A percentile compares a stretch with the other conserved stretches of the same genome.
Conservation (phyloP, 2,113 vertebrate species). For the Ammospiza nelsoni region DNA sequence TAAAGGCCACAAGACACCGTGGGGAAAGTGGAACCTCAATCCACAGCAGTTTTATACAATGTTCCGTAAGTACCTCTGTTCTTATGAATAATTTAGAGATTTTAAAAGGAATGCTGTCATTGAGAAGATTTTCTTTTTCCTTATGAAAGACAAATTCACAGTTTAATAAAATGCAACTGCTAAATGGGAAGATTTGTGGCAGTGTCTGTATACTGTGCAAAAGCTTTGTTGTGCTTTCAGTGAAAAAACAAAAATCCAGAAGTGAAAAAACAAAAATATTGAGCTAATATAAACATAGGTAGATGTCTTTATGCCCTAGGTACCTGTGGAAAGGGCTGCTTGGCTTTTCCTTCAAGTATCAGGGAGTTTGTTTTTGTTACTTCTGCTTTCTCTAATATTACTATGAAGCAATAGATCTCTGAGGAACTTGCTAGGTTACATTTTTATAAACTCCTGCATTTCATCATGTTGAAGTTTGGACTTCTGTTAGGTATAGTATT, state of each 20-base stretch:
- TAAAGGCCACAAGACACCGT: conserved; percentile 97
- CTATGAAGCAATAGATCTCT: neutral
- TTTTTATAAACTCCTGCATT: neutral
- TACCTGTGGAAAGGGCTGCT: neutral
- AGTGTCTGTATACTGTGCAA: neutral
- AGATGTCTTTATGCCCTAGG: neutral
- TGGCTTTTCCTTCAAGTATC: neutral
- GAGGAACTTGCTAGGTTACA: neutral
- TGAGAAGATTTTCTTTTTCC: neutral
- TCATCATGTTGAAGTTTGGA: neutral
- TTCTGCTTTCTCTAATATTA: neutral
- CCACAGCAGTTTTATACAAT: conserved; percentile 99
- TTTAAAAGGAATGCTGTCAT: neutral
- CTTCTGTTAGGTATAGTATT: neutral
- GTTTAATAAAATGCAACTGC: neutral
- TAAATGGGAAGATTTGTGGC: neutral
- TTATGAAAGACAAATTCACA: neutral
- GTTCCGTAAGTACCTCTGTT: conserved; percentile 89
- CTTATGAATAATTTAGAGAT: neutral
- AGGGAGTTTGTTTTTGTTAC: neutral
- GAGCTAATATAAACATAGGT: neutral
- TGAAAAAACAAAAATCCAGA: neutral
- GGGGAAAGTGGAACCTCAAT: conserved; percentile 99
- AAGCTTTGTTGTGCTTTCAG: neutral
- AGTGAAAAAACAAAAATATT: neutral